phyloP scores from a whole-genome alignment of 2,113 vertebrate species.

The Embiotoca jacksoni region DNA sequence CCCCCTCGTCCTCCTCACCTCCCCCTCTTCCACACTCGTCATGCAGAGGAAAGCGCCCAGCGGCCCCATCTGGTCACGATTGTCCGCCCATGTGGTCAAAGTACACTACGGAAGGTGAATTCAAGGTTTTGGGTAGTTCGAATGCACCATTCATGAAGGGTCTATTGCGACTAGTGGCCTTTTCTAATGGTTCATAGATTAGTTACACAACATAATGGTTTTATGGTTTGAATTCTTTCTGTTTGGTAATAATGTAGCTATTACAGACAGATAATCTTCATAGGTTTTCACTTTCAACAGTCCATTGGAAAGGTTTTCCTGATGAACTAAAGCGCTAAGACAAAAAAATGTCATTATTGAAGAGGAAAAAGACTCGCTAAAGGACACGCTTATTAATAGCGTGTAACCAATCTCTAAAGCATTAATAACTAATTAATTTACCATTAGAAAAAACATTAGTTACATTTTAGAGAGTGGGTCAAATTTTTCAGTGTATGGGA shows the following conservation, averaged over 20 bases:
- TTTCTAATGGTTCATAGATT: neutral
- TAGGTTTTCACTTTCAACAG: neutral
- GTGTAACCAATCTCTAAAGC: no score
- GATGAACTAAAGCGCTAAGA: no score
- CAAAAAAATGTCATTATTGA: no score
- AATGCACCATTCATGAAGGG: neutral
- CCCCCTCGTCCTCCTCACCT: constrained; percentile 48
- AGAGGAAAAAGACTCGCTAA: no score
- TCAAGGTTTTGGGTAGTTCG: neutral
- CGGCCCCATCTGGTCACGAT: constrained; percentile 93
- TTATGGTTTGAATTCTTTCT: no score
- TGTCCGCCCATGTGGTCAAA: constrained; percentile 86
- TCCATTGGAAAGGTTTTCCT: no score
- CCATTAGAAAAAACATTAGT: no score
- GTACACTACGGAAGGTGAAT: constrained; percentile 87
- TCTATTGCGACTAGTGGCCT: neutral
- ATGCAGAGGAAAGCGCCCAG: constrained; percentile 88
- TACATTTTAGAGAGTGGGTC: no score
- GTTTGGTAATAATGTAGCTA: neutral
- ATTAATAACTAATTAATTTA: no score
- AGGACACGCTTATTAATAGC: no score
- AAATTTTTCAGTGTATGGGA: no score
- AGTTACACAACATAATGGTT: neutral
- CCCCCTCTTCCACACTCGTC: constrained; percentile 81
- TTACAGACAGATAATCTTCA: neutral